Evolutionary conservation across 1,140 invertebrate species (phyloP), one percentile per base, ranked within the genome.

Genomic region (Eueides isabella): DNA sequence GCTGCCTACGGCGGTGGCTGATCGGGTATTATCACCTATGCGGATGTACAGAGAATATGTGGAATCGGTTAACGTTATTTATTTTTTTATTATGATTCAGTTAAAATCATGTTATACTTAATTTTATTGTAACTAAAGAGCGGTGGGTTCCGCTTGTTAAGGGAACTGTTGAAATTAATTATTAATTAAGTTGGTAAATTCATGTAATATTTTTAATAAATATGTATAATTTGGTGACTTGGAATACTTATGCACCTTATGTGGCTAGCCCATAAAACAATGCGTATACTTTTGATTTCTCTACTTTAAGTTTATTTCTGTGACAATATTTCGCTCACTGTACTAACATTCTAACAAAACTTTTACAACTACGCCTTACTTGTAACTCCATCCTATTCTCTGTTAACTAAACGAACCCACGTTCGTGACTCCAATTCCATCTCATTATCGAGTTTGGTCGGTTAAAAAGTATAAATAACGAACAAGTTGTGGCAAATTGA

Each of bases 381-480:
- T 6, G 7, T 5, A 48, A 55, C 48, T 55, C 48, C 77, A 79
- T 81, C 80, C 73, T 81, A 67, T 3, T 33, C 68, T 72, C 16
- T 89, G 80, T 85, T 79, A 55, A 31, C 67, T 81, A 87, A 80
- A 81, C 79, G 82, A 84, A 83, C 76, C 48, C 48, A 79, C 72
- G 80, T 85, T 87, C 88, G 89, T 89, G 89, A 87, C 81, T 84
- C 80, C 81, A 86, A 86, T 83, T 81, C 72, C 76, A 82, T 78
- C 87, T 90, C 85, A 90, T 90, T 92, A 92, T 89, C 83, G 82
- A 85, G 84, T 90, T 88, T 84, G 81, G 83, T 85, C 84, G 79
- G 85, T 87, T 89, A 86, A 89, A 88, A 89, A 88, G 83, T 86
- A 89, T 89, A 88, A 92, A 92, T 89, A 88, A 89, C 88, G 77